Evolutionary conservation across 2,888 invertebrate species (phyloP).

Genomic region (Limnephilus lunatus): DNA sequence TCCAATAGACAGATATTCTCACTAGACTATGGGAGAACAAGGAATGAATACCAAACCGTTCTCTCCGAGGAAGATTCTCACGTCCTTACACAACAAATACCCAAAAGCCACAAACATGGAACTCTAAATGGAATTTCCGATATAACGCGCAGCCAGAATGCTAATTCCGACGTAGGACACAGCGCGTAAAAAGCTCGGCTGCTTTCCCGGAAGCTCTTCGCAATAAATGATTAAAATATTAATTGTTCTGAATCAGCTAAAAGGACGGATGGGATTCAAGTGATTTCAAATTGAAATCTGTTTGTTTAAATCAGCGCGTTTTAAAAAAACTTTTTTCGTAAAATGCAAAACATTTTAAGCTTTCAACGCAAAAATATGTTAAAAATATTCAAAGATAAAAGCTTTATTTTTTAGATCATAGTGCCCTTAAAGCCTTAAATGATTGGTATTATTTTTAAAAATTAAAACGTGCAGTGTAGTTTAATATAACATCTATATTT

Average conservation of each 20-base stretch:
- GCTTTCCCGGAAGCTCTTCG: not conserved
- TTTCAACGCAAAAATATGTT: not conserved
- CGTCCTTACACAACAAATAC: slow-evolving; percentile 42
- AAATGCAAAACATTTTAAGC: not conserved
- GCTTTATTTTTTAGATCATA: not conserved
- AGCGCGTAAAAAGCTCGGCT: not conserved
- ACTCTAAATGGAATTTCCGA: slow-evolving; percentile 45
- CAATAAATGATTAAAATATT: not conserved
- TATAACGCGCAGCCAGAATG: slow-evolving; percentile 21
- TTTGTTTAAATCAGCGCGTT: not conserved
- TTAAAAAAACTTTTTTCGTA: not conserved
- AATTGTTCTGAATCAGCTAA: not conserved
- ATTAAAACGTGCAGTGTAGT: not conserved
- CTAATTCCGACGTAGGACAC: not conserved
- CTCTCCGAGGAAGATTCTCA: slow-evolving; percentile 41
- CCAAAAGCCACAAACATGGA: slow-evolving; percentile 41
- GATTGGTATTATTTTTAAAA: not conserved
- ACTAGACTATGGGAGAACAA: slow-evolving; percentile 7
- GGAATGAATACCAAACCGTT: slow-evolving; percentile 28
- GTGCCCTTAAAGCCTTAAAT: not conserved
- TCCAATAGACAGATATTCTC: not conserved
- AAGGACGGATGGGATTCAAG: not conserved
- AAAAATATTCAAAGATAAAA: not conserved
- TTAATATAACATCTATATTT: not conserved
- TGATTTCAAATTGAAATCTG: not conserved